phyloP scores from a whole-genome alignment of 2,888 invertebrate species.

The Tachystola acroxantha region DNA sequence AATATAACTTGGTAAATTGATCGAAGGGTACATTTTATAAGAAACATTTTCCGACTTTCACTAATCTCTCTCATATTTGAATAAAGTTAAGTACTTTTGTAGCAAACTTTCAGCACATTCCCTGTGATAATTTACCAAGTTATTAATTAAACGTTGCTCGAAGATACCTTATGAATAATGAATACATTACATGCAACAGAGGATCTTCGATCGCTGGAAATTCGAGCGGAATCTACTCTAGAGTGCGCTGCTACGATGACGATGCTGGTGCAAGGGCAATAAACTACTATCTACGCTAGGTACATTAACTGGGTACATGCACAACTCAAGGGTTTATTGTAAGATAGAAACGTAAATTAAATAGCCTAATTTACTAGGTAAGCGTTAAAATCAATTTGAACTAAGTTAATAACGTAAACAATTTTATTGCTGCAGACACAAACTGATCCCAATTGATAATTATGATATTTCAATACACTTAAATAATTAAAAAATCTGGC shows the following conservation, averaged over 20 bases:
- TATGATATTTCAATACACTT: no score
- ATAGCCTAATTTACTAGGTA: background rate
- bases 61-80: no score
- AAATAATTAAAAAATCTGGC: no score
- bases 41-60: no score
- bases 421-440: constrained; percentile 29
- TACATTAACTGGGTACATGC: background rate
- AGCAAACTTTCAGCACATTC: no score
- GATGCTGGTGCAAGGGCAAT: constrained; percentile 11
- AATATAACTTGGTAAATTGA: constrained; percentile 7
- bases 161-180: background rate
- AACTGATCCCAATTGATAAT: constrained; percentile 61
- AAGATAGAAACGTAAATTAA: background rate
- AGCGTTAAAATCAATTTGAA: background rate
- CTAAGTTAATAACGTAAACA: background rate
- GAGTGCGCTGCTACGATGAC: constrained; percentile 5
- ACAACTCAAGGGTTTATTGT: background rate
- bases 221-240: constrained; percentile 18
- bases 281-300: constrained; percentile 1
- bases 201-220: constrained; percentile 13
- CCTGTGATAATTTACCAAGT: no score
- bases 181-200: constrained; percentile 56
- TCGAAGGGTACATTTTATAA: no score
- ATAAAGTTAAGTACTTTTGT: no score
- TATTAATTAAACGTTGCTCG: no score